Evolutionary conservation across 2,113 vertebrate genomes (phyloP).

Genomic region (Peromyscus maniculatus): DNA sequence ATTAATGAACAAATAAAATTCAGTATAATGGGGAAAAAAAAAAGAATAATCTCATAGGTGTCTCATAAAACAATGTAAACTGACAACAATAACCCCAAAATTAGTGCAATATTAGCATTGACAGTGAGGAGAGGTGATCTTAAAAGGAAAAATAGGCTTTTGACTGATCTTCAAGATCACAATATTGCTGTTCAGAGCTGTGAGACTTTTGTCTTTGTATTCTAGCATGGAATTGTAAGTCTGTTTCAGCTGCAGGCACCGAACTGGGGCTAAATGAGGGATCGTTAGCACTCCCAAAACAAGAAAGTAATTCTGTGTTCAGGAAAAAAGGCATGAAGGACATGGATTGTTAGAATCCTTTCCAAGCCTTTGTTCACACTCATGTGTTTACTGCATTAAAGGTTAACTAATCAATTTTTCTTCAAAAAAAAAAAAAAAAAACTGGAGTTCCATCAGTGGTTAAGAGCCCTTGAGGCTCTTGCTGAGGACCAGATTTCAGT

Average conservation of each 20-base stretch:
- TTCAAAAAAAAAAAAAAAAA: too few relatives aligned
- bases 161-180: neutral
- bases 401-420: neutral
- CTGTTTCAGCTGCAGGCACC: neutral
- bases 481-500: neutral
- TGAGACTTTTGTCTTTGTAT: neutral
- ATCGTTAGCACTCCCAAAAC: neutral
- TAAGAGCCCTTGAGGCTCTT: neutral
- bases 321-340: neutral
- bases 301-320: conserved; percentile 40
- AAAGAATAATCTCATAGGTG: neutral
- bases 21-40: too few relatives aligned
- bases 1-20: too few relatives aligned
- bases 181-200: neutral
- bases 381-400: neutral
- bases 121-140: neutral
- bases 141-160: neutral
- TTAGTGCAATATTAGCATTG: neutral
- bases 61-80: neutral
- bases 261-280: neutral
- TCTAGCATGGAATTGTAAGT: neutral
- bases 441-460: neutral
- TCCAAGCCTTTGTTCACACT: neutral
- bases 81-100: neutral
- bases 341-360: neutral